phyloP scores from a whole-genome alignment of 2,888 invertebrate genomes.

The Drosophila merina region DNA sequence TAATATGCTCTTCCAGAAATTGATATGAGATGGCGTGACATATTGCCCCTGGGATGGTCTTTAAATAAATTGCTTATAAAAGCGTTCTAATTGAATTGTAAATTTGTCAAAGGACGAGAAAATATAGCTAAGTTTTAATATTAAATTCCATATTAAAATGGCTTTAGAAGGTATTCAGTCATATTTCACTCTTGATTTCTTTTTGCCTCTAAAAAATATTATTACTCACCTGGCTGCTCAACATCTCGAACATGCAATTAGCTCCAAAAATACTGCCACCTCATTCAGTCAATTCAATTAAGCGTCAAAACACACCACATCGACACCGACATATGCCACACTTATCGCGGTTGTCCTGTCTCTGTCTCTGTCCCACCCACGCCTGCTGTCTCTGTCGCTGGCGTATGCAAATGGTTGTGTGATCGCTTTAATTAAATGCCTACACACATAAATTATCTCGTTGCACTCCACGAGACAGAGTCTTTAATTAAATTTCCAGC shows the following conservation, averaged over 20 bases:
- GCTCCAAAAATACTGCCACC: constrained; percentile 15
- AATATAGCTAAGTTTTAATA: background rate
- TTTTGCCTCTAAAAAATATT: background rate
- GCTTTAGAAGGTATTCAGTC: too few relatives aligned
- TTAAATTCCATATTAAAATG: background rate
- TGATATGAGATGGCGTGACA: constrained; percentile 2
- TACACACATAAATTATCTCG: constrained; percentile 67
- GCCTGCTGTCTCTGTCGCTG: constrained; percentile 20
- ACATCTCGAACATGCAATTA: constrained; percentile 26
- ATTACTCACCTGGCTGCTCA: constrained; percentile 16
- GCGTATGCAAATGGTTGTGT: constrained; percentile 66
- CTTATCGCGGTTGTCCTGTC: constrained; percentile 40
- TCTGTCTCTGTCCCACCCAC: background rate
- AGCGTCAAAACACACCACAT: constrained; percentile 37
- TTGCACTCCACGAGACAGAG: constrained; percentile 54
- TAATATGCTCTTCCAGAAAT: constrained; percentile 10
- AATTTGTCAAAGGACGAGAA: background rate
- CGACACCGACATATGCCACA: constrained; percentile 56
- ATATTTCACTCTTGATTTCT: background rate
- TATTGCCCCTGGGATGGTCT: background rate
- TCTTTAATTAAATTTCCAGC: constrained; percentile 67
- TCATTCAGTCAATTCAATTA: constrained; percentile 61
- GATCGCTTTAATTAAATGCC: constrained; percentile 72
- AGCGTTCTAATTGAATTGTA: constrained; percentile 16
- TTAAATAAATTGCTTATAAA: constrained; percentile 8